Percentiles rank a stretch among this genome's conserved stretches.
These are phyloP conservation scores for Zoanthus solanderi DNA, from an alignment of 92 coral and sea anemone genomes.

Conservation along the genomic window DNA sequence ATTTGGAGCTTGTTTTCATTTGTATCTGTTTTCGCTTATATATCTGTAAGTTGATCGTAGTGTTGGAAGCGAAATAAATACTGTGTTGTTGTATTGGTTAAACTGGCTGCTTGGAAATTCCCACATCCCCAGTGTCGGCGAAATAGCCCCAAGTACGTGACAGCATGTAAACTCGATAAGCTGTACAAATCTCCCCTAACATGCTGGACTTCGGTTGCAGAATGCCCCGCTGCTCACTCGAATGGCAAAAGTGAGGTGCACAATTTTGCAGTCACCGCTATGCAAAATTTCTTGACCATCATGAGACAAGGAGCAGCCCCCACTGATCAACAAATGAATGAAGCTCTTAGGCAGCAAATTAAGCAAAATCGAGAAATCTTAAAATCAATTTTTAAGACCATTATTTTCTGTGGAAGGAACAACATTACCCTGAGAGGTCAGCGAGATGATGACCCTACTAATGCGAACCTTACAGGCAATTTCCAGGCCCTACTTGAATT, in stretches of 20 bases:
- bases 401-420: slow-evolving; percentile 35
- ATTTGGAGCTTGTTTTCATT: too few species aligned
- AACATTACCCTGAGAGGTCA: slow-evolving; percentile 59
- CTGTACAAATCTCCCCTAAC: slow-evolving; percentile 40
- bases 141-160: too few species aligned
- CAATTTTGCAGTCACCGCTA: slow-evolving; percentile 37
- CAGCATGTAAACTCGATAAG: too few species aligned
- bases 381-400: slow-evolving; percentile 42
- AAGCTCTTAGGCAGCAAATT: slow-evolving; percentile 30
- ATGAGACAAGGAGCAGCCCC: slow-evolving; percentile 58
- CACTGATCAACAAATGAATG: slow-evolving; percentile 49
- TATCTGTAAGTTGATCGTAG: too few species aligned
- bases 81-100: too few species aligned
- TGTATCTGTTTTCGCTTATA: too few species aligned
- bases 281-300: slow-evolving; percentile 44
- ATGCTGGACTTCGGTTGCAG: slow-evolving; percentile 45
- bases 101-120: too few species aligned
- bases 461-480: too few species aligned
- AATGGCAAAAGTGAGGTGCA: slow-evolving; percentile 44
- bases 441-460: slow-evolving; percentile 36
- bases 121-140: too few species aligned
- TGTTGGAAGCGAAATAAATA: too few species aligned
- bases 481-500: too few species aligned
- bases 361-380: slow-evolving; percentile 40
- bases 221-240: slow-evolving; percentile 30